phyloP scores from a whole-genome alignment of 2,888 invertebrate genomes.

The Pandemis cinnamomeana region DNA sequence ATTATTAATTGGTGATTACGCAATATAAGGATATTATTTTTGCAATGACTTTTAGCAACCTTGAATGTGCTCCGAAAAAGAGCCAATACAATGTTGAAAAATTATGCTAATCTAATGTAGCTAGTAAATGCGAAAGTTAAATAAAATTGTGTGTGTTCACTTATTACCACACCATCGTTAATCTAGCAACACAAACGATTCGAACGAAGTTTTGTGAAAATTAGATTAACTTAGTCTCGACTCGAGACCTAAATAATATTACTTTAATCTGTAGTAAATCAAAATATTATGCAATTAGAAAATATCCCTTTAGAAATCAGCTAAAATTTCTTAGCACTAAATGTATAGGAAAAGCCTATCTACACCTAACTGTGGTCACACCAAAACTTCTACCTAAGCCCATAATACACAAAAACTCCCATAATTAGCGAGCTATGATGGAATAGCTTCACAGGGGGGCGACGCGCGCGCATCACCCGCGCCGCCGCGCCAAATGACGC shows the following conservation, averaged over 20 bases:
- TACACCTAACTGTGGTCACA: background rate
- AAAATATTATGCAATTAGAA: background rate
- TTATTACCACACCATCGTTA: background rate
- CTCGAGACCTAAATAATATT: no score
- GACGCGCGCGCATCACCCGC: constrained; percentile 59
- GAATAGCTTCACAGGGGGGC: constrained; percentile 20
- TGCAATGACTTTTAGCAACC: background rate
- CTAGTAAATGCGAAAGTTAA: background rate
- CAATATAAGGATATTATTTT: background rate
- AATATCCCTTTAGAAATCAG: no score
- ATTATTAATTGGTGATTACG: background rate
- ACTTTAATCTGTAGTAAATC: no score
- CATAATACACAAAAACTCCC: constrained; percentile 5
- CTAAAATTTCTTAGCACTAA: background rate
- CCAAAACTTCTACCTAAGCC: background rate
- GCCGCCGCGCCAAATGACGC: constrained; percentile 75
- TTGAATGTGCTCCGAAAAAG: background rate
- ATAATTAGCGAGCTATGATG: constrained; percentile 22
- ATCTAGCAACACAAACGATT: background rate
- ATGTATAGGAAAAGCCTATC: background rate
- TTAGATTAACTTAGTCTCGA: background rate
- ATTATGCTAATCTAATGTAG: constrained; percentile 12
- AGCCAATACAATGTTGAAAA: background rate
- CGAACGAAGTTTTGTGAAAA: background rate
- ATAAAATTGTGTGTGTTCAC: background rate